Conservation (phyloP, 2,797 vertebrate genomes). For the Chiloscyllium punctatum region DNA sequence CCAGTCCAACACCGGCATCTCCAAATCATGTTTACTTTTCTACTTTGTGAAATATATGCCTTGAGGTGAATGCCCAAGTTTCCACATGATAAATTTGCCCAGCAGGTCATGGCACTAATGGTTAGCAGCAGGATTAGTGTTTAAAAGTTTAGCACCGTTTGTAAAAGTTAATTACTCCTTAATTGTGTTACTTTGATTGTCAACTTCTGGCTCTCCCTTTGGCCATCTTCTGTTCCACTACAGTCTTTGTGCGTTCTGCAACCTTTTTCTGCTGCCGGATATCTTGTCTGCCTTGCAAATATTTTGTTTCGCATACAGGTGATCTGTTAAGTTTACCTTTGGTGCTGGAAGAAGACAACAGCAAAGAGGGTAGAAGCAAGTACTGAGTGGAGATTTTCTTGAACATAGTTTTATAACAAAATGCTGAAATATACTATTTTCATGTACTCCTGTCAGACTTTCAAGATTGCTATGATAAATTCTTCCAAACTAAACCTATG, state of each 20-base stretch:
- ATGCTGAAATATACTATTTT: background rate
- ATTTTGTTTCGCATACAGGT: background rate
- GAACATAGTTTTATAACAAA: background rate
- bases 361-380: background rate
- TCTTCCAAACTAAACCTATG: background rate
- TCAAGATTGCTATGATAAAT: background rate
- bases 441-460: background rate
- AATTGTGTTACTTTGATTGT: background rate
- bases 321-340: background rate
- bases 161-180: background rate
- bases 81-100: background rate
- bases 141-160: background rate
- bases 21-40: too few species aligned
- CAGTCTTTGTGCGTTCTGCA: background rate
- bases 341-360: background rate
- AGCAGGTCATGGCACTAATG: background rate
- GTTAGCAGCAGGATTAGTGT: too few species aligned
- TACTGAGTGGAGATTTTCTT: background rate
- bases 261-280: background rate
- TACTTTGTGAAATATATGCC: background rate
- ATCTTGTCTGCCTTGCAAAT: background rate
- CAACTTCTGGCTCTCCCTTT: background rate
- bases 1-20: too few species aligned
- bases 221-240: background rate
- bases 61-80: background rate